Base-by-base conservation (phyloP, 2,888 invertebrate species). In the Oscheius onirici region DNA sequence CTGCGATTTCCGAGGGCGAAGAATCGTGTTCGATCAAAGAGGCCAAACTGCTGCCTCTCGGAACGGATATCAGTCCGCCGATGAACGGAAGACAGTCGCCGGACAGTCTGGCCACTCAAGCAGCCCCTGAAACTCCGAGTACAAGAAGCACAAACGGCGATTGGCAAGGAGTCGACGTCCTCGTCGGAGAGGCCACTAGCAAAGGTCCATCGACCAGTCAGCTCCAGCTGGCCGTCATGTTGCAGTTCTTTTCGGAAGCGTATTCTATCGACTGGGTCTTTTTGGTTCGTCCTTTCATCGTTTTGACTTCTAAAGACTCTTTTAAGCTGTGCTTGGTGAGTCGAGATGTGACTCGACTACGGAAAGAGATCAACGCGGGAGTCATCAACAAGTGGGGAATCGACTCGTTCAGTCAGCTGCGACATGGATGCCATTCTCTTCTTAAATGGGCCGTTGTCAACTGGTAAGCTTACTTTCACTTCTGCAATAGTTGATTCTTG, bases 181-280 rank as follows among this genome's bases (percentile, higher is more conserved):
- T 78, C 5, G 72, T 74, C 28, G 78, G 80, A 3, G 75, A 73
- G 41, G 69, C 73, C 28, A 70, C 72, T 0, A 60, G 68, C 17
- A 68, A 71, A 34, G 77, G 77, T 28, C 71, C 77, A n/a, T 15
- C 69, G 10, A 61, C 69, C 24, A 76, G 79, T 46, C 70, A 71
- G 67, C 41, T n/a, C 26, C 82, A 82, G 52, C 55, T 82, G 20
- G 69, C 73, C 11, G 65, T 73, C 52, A 76, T 86, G 74, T 61
- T 82, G 13, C 70, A 76, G 22, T 63, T 80, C 10, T 81, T 86
- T 60, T 75, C 74, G 8, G 73, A 78, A 55, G 74, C 82, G n/a
- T 74, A 74, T 8, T 71, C 83, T 8, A 72, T 84, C 41, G 85
- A 86, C 49, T 86, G 85, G 86, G 78, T 83, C 3, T 83, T 79